phyloP scores from a whole-genome alignment of 2,113 vertebrate genomes.

The Cryptomyrus ogoouensis region DNA sequence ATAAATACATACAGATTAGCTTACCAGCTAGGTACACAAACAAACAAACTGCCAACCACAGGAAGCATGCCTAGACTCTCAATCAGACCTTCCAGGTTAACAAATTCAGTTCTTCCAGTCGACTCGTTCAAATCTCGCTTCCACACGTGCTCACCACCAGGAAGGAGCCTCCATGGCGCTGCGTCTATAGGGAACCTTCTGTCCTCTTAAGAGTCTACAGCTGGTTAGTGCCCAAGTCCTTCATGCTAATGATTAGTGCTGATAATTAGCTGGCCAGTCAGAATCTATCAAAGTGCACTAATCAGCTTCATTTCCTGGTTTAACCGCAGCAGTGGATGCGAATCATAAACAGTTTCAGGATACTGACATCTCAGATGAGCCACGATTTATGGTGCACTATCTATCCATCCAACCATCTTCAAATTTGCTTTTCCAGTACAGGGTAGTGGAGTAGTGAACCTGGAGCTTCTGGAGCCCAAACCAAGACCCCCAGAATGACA shows the following conservation, averaged over 20 bases:
- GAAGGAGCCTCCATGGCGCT: constrained; percentile 36
- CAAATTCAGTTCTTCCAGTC: constrained; percentile 32
- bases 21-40: not conserved
- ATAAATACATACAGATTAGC: not conserved
- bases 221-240: not conserved
- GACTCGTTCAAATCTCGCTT: constrained; percentile 22
- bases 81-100: constrained; percentile 8
- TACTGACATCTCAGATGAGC: not conserved
- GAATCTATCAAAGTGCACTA: not conserved
- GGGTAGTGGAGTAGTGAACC: not conserved
- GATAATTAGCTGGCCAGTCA: not conserved
- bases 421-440: not conserved
- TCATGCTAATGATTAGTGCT: not conserved
- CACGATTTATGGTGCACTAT: not conserved
- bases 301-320: constrained; percentile 3
- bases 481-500: not conserved
- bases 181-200: constrained; percentile 25
- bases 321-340: not conserved
- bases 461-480: not conserved
- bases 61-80: not conserved
- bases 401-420: not conserved
- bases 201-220: not conserved
- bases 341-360: not conserved
- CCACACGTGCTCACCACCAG: constrained; percentile 18
- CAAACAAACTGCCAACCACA: not conserved